phyloP scores from a whole-genome alignment of 2,113 vertebrate species.

The Gallinago media region DNA sequence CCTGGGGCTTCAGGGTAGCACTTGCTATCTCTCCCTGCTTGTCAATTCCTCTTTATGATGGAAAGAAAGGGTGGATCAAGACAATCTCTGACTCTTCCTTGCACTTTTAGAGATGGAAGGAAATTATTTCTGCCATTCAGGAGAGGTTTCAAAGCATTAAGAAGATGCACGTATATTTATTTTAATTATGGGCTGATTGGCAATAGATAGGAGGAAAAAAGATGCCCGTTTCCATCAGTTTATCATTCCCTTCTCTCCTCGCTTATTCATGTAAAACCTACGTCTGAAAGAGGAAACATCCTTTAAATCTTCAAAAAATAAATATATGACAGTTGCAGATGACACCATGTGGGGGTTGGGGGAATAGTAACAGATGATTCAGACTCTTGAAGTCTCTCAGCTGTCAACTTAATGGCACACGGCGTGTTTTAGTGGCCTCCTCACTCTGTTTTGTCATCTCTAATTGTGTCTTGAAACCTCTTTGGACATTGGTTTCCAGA shows the following conservation, averaged over 20 bases:
- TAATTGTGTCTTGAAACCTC: not conserved
- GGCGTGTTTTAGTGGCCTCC: not conserved
- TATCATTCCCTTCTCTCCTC: not conserved
- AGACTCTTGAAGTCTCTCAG: not conserved
- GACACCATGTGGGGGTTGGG: not conserved
- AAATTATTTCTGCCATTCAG: not conserved
- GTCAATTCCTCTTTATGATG: not conserved
- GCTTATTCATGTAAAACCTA: not conserved
- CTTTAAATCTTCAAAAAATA: not conserved
- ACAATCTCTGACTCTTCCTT: not conserved
- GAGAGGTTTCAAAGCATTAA: not conserved
- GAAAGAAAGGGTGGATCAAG: not conserved
- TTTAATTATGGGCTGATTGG: not conserved
- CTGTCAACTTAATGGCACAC: not conserved
- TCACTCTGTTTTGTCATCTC: not conserved
- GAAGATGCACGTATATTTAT: not conserved
- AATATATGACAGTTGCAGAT: not conserved
- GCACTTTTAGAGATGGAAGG: not conserved
- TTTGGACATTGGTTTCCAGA: not conserved
- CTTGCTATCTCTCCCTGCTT: not conserved
- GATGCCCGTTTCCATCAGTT: not conserved
- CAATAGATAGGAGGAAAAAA: not conserved
- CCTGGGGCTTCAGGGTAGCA: not conserved
- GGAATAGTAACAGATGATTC: not conserved
- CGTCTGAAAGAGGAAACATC: not conserved